phyloP scores from a whole-genome alignment of 2,888 invertebrate genomes.

The Andrena minutula region DNA sequence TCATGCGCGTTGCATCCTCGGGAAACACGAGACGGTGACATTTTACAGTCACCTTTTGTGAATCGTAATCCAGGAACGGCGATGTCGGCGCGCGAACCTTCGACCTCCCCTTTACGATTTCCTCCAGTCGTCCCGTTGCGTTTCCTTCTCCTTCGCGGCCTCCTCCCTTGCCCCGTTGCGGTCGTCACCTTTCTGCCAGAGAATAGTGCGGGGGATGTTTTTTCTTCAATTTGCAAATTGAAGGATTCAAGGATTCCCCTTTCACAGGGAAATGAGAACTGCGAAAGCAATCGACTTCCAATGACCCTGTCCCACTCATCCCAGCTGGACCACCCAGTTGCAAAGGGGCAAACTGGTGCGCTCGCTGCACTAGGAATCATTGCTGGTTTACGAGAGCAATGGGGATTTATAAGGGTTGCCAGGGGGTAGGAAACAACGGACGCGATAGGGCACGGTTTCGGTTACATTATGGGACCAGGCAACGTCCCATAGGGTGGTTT shows the following conservation, averaged over 20 bases:
- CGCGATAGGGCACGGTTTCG: conserved; percentile 33
- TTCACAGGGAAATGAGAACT: conserved; percentile 2
- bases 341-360: conserved; percentile 20
- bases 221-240: background rate
- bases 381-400: conserved; percentile 40
- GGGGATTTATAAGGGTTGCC: conserved; percentile 53
- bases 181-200: too few species aligned
- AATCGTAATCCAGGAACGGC: conserved; percentile 71
- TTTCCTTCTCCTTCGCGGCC: conserved; percentile 21
- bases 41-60: conserved; percentile 73
- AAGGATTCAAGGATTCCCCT: background rate
- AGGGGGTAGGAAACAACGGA: conserved; percentile 23
- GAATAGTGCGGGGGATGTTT: background rate
- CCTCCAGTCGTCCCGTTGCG: conserved; percentile 32
- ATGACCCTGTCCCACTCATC: conserved; percentile 1
- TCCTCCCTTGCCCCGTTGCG: background rate
- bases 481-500: conserved; percentile 29
- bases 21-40: conserved; percentile 70
- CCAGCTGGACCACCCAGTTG: background rate
- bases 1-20: conserved; percentile 42
- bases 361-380: conserved; percentile 26
- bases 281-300: conserved; percentile 1
- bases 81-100: conserved; percentile 65
- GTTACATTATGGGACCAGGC: conserved; percentile 24
- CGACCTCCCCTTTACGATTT: conserved; percentile 61